Base-by-base conservation (phyloP, 2,888 invertebrate species). In the Crocallis elinguaria region DNA sequence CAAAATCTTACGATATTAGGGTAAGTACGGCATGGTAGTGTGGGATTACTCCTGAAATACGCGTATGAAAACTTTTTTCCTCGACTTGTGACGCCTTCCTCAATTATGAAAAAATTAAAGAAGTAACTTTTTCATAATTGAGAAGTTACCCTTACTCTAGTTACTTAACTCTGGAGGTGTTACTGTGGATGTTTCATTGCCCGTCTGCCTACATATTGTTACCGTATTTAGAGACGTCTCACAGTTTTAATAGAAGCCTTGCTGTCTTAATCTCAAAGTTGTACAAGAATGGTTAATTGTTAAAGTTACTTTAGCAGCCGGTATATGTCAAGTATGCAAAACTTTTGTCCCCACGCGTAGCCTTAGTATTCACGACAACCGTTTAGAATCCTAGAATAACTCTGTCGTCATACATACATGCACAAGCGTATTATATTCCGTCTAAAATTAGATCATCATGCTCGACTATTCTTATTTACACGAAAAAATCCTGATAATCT, bases 1-100 rank as follows among this genome's bases (percentile, higher is more conserved):
- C 74, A 73, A 63, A 46, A 49, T 48, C 51, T 32, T 37, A 55
- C 57, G 50, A 55, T 59, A 72, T 68, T 55, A 61, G 58, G 61
- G 49, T 59, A 69, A 70, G 63, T 64, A 55, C 27, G 32, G 46
- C 30, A 43, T 16, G 11, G 29, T 8, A 50, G 44, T 50, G 30
- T 45, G 32, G 51, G 37, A 53, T 53, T 38, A 51, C 41, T 33
- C 19, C 37, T 50, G 35, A 61, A 57, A 61, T 60, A 61, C 56
- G 49, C 43, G 54, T 2, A 36, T n/a, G 32, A 50, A 55, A 52
- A 52, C 45, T 50, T 49, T 52, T 39, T 50, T 42, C 39, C 41
- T 50, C 35, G 33, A 50, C 52, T 36, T 39, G 42, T 46, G 56
- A 54, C 42, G 56, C 50, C 38, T 48, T 27, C 41, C 3, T 11